phyloP scores from a whole-genome alignment of 2,113 vertebrate species.

The Laterallus jamaicensis region DNA sequence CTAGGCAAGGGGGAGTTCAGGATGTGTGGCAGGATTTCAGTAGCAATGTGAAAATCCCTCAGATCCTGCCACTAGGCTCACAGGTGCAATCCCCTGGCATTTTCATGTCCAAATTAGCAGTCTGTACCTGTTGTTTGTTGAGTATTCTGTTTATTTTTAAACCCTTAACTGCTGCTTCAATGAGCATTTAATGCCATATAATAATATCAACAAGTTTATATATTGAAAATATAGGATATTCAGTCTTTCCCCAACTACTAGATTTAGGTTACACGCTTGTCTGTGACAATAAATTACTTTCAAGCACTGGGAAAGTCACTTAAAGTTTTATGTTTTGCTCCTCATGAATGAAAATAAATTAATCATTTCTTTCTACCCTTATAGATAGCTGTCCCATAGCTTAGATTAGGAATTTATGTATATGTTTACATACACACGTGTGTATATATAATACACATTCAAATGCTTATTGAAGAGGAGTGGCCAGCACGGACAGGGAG shows the following conservation, averaged over 20 bases:
- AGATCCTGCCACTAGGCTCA: neutral
- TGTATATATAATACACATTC: neutral
- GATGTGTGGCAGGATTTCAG: neutral
- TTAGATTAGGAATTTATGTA: neutral
- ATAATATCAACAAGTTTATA: neutral
- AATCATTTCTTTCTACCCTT: neutral
- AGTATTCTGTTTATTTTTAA: neutral
- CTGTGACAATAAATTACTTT: neutral
- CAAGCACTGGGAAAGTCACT: neutral
- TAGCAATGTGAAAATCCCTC: neutral
- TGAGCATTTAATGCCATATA: neutral
- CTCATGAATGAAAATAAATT: neutral
- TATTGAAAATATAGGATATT: neutral
- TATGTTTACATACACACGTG: too few relatives aligned
- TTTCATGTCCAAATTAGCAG: neutral
- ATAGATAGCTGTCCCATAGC: accelerated
- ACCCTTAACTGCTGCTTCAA: neutral
- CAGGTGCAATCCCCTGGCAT: neutral
- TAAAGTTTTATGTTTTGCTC: neutral
- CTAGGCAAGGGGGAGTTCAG: neutral
- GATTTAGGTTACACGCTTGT: neutral
- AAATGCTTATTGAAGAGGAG: neutral
- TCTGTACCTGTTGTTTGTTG: neutral
- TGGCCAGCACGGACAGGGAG: too few relatives aligned
- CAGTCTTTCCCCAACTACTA: neutral